Percentiles rank a stretch among this genome's conserved stretches.
Evolutionary conservation across 2,113 vertebrate species (phyloP).

Genomic region (Lonchura striata): DNA sequence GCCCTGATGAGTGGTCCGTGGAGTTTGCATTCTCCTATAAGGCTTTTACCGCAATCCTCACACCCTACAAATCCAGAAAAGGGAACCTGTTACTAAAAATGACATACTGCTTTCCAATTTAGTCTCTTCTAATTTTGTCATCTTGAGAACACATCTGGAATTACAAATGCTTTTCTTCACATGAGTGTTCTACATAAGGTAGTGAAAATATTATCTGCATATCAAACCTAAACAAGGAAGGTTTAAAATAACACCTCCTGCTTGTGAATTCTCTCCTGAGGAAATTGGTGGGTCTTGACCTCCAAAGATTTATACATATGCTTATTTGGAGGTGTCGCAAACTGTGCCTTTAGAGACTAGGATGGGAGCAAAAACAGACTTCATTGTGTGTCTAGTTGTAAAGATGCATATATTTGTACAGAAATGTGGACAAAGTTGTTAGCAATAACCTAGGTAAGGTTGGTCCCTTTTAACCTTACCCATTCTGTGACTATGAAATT

Average conservation of each 20-base stretch:
- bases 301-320: neutral
- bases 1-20: slow-evolving; percentile 63
- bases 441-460: neutral
- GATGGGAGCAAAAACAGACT: neutral
- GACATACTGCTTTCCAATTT: neutral
- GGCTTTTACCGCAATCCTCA: slow-evolving; percentile 66
- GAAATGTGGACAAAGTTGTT: neutral
- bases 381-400: neutral
- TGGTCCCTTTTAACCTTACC: neutral
- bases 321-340: neutral
- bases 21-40: slow-evolving; percentile 60
- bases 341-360: neutral
- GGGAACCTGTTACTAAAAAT: slow-evolving; percentile 36
- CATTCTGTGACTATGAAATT: neutral
- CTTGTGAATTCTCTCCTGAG: neutral
- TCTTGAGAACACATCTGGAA: neutral
- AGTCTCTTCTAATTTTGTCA: neutral
- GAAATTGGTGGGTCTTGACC: neutral
- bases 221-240: neutral
- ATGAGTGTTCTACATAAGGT: neutral
- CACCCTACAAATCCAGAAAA: slow-evolving; percentile 64
- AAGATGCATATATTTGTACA: neutral
- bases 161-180: neutral
- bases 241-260: neutral
- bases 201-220: neutral